Percentiles rank a stretch among this genome's conserved stretches.
Conservation (phyloP, 92 coral and sea anemone genomes). For the Hydrozoanthus gracilis region DNA sequence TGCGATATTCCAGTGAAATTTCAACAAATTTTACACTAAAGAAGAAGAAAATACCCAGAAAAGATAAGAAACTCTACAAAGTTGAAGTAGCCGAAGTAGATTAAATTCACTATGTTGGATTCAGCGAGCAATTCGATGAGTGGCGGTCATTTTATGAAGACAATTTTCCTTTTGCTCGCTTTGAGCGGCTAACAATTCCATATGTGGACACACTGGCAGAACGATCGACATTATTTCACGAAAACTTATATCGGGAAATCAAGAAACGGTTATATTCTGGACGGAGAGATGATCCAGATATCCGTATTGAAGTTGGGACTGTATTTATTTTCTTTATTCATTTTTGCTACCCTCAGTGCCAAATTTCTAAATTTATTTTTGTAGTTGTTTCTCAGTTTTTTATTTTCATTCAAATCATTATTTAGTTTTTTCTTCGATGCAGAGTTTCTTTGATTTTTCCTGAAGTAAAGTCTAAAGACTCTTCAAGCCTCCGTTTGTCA, state of each 20-base stretch:
- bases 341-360: constrained; percentile 41
- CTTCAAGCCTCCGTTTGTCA: constrained; percentile 16
- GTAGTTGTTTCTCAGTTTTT: background rate
- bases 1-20: no score
- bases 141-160: constrained; percentile 45
- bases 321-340: no score
- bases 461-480: background rate
- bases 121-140: constrained; percentile 52
- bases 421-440: constrained; percentile 11
- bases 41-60: no score
- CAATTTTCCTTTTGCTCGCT: no score
- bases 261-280: constrained; percentile 53
- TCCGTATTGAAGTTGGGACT: constrained; percentile 50
- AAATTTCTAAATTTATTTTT: background rate
- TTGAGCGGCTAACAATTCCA: no score
- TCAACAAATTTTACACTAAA: no score
- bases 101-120: constrained; percentile 60
- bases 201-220: constrained; percentile 25
- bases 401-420: background rate
- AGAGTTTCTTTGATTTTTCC: background rate
- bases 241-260: constrained; percentile 41
- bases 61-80: constrained; percentile 22
- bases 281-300: constrained; percentile 60
- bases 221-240: constrained; percentile 43
- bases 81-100: constrained; percentile 62